Base-by-base conservation (phyloP, 2,888 invertebrate species). In the Troilus luridus region DNA sequence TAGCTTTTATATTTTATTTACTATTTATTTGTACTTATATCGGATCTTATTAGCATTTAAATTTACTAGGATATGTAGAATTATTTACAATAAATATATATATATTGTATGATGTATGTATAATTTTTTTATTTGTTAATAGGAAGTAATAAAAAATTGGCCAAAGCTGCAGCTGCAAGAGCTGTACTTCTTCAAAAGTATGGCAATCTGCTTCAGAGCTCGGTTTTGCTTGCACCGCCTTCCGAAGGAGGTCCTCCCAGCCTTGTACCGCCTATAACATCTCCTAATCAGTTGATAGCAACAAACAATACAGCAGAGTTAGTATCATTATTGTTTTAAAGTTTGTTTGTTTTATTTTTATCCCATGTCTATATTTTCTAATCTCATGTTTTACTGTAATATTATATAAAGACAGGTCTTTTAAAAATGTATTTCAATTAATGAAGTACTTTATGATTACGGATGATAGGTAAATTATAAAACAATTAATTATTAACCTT, bases 91-190 rank as follows among this genome's bases (percentile, higher is more conserved):
- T 59, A 60, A n/a, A 41, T 91, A 60, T 62, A 5, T 5, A 3
- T 41, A 41, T 41, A n/a, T n/a, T n/a, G n/a, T n/a, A n/a, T n/a
- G n/a, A n/a, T 41, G 41, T 67, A 24, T 67, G 64, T 67, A 24
- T 90, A 60, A 10, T 21, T 10, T 85, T 21, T 77, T 77, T 81
- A 64, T 72, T 88, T 88, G 12, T 91, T 92, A 92, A 24, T 93
- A 97, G 98, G 98, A 12, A 97, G 98, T 0, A 98, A 98, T 93
- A 99, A 99, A 94, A 98, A 98, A 94, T 94, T 97, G 93, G 98
- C 98, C 0, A 99, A 98, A 95, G 95, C 97, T 92, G 97, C 98
- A 0, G 98, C 98, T 1, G 98, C 98, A 5, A 96, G 97, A 92
- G 96, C 97, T 0, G 98, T 98, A 0, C 94, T 98, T n/a, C 96